phyloP scores from a whole-genome alignment of 2,113 vertebrate species.

The Oncorhynchus mykiss region DNA sequence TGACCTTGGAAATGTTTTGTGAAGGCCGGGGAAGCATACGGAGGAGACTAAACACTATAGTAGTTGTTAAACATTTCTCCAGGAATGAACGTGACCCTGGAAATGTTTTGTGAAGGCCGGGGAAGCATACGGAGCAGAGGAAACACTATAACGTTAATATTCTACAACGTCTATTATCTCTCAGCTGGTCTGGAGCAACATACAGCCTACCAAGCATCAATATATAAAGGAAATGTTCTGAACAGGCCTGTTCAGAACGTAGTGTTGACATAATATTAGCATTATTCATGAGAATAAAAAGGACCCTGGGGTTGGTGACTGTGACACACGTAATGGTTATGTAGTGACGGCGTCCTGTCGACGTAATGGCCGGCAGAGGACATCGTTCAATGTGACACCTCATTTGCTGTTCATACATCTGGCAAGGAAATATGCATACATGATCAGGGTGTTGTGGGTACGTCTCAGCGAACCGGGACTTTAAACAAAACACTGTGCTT shows the following conservation, averaged over 20 bases:
- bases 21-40: no score
- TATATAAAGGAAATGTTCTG: constrained; percentile 21
- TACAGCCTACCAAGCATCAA: constrained; percentile 8
- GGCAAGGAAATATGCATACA: constrained; percentile 38
- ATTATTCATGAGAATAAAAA: constrained; percentile 38
- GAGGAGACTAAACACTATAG: background rate
- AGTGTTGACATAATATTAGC: constrained; percentile 26
- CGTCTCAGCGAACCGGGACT: constrained; percentile 36
- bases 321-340: constrained; percentile 7
- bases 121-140: background rate
- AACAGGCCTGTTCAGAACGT: constrained; percentile 25
- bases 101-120: constrained; percentile 26
- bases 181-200: constrained; percentile 9
- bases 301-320: constrained; percentile 1
- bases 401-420: constrained; percentile 51
- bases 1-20: no score
- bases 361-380: constrained; percentile 20
- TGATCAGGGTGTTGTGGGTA: constrained; percentile 28
- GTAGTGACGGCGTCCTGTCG: constrained; percentile 11
- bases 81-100: constrained; percentile 13
- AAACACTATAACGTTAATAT: background rate
- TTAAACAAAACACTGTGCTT: constrained; percentile 41
- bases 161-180: background rate
- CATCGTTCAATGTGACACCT: constrained; percentile 52
- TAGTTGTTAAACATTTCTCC: no score